Evolutionary conservation across 2,888 invertebrate species (phyloP).

Genomic region (Dorcus parallelipipedus): DNA sequence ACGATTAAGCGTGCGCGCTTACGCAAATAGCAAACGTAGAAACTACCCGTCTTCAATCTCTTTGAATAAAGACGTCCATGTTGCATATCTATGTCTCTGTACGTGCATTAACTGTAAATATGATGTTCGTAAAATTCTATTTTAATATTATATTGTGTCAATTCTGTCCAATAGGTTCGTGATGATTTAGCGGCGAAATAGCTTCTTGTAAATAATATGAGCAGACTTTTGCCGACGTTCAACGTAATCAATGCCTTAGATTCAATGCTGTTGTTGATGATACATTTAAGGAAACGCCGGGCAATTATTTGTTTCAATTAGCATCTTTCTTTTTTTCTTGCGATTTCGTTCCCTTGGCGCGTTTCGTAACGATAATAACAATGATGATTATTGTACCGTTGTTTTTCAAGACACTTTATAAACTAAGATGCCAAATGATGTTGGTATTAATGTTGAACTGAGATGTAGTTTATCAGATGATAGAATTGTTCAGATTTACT

Average conservation of each 20-base stretch:
- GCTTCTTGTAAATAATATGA: constrained; percentile 18
- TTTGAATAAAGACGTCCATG: constrained; percentile 35
- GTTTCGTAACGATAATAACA: neutral
- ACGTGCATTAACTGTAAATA: constrained; percentile 29
- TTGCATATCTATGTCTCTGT: constrained; percentile 36
- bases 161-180: constrained; percentile 18
- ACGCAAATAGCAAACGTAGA: neutral
- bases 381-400: neutral
- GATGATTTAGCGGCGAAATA: constrained; percentile 20
- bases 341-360: constrained; percentile 4
- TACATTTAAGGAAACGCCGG: neutral
- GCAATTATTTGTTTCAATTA: neutral
- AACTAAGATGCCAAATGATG: neutral
- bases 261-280: neutral
- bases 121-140: constrained; percentile 16
- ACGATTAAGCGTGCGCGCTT: neutral
- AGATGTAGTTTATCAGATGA: constrained; percentile 16
- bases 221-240: constrained; percentile 1
- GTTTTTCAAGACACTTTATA: neutral
- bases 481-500: constrained; percentile 16
- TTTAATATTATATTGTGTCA: constrained; percentile 18
- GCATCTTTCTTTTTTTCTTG: neutral
- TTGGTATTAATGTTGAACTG: constrained; percentile 18
- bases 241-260: neutral
- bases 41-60: constrained; percentile 18